A percentile compares a stretch with the other conserved stretches of the same genome.
Evolutionary conservation across 2,888 invertebrate species (phyloP).

Genomic region (Ceratothoa steindachneri): DNA sequence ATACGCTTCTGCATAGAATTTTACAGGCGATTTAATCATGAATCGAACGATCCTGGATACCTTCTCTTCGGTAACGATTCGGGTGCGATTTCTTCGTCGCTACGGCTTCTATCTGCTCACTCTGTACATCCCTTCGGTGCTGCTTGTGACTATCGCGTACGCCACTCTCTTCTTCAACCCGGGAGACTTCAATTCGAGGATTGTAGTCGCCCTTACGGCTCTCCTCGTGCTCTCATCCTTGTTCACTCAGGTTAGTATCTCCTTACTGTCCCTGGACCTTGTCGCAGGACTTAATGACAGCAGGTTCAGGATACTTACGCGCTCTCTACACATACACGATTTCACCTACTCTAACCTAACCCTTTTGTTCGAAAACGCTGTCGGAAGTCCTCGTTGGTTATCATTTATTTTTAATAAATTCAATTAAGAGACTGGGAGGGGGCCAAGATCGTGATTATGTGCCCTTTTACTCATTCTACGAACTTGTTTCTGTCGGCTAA

Average conservation of each 20-base stretch:
- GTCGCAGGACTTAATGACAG: not conserved
- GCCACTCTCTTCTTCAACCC: conserved; percentile 38
- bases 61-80: conserved; percentile 24
- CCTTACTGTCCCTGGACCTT: not conserved
- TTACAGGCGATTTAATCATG: conserved; percentile 24
- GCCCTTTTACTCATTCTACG: no score
- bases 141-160: conserved; percentile 44
- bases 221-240: conserved; percentile 36
- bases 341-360: no score
- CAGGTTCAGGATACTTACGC: no score
- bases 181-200: conserved; percentile 60
- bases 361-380: no score
- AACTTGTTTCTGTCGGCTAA: no score
- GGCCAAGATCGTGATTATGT: no score
- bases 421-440: no score
- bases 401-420: no score
- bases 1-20: no score
- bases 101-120: conserved; percentile 52
- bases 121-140: conserved; percentile 57
- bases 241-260: conserved; percentile 29
- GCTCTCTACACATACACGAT: no score
- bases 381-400: no score
- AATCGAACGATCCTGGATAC: conserved; percentile 3
- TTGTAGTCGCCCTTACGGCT: conserved; percentile 54
- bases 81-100: conserved; percentile 26